Percentiles rank a stretch among this genome's conserved stretches.
These are phyloP conservation scores for Drosophila ercepeae DNA, from an alignment of 1,140 invertebrate genomes.

Conservation along the genomic window DNA sequence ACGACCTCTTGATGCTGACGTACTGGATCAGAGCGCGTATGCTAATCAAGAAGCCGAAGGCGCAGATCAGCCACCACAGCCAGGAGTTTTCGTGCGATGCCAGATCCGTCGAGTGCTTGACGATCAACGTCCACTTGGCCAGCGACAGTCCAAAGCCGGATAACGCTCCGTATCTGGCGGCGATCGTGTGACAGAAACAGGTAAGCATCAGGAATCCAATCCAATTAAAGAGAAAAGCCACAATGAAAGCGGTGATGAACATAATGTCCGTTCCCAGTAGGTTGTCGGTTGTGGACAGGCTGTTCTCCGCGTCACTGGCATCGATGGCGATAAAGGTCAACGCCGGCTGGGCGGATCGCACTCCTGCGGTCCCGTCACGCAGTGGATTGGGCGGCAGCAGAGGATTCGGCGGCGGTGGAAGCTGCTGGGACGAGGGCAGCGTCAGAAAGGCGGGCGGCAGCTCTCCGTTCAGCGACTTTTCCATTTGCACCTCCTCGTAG, in stretches of 20 bases:
- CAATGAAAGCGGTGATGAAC: slow-evolving; percentile 94
- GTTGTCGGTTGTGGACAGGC: slow-evolving; percentile 88
- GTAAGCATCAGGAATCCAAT: slow-evolving; percentile 95
- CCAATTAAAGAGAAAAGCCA: slow-evolving; percentile 97
- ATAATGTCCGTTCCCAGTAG: slow-evolving; percentile 94
- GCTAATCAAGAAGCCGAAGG: slow-evolving; percentile 94
- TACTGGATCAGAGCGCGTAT: slow-evolving; percentile 95
- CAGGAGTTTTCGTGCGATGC: slow-evolving; percentile 93
- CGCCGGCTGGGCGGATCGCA: slow-evolving; percentile 85
- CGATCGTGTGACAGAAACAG: slow-evolving; percentile 97
- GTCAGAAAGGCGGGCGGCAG: slow-evolving; percentile 75
- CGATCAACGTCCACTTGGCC: slow-evolving; percentile 97
- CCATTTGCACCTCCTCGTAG: slow-evolving; percentile 95
- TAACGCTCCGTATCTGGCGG: slow-evolving; percentile 95
- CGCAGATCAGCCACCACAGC: slow-evolving; percentile 96
- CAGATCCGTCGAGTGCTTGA: slow-evolving; percentile 94
- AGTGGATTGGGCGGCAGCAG: slow-evolving; percentile 67
- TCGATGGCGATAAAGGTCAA: slow-evolving; percentile 90
- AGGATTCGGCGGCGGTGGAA: slow-evolving; percentile 67
- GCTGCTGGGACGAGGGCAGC: slow-evolving; percentile 60
- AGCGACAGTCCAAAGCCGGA: slow-evolving; percentile 96
- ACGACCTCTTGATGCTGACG: slow-evolving; percentile 94
- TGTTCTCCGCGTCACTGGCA: slow-evolving; percentile 87
- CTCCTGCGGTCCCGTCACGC: slow-evolving; percentile 84
- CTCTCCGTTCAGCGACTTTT: slow-evolving; percentile 92